Base-by-base conservation (phyloP, 2,888 invertebrate species). In the Leptinotarsa juncta region DNA sequence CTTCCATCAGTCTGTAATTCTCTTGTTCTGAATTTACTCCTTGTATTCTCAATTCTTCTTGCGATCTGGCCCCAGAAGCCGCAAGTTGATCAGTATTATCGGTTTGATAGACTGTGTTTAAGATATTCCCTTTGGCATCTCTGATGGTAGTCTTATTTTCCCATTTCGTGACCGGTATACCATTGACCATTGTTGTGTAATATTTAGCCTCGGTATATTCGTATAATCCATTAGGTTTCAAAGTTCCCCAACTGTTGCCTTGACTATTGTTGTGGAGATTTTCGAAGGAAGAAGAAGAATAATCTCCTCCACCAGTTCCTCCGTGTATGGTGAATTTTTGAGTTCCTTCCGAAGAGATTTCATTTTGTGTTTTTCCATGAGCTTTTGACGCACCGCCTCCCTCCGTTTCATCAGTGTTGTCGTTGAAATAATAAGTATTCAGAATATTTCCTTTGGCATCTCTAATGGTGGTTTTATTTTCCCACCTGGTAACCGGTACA, bases 401-500 rank as follows among this genome's bases (percentile, higher is more conserved):
- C 18, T 4, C 20, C 3, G 15, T 23, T 49, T 73, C 60, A 3
- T 60, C 70, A 10, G 67, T 77, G 50, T 76, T 70, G 18, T 72
- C 78, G 67, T 80, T 76, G 32, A 73, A 76, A 26, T 79, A 79
- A 51, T 67, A 79, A 20, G 82, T 82, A 51, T 78, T 81, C 14
- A 84, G 23, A 50, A 84, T 78, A 65, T 82, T 83, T 16, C 84
- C 84, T 7, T 74, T 74, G 14, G 82, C 77, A 67, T 84, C 84
- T 66, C 77, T 78, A n/a, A 83, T 77, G 3, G 80, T 83, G 3
- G 83, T 83, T 12, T 80, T 79, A 62, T 84, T 84, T 5, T 79
- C 78, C 80, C 81, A 83, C 49, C 73, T 80, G 1, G 76, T 81
- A 0, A 80, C 75, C 18, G 80, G 79, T 67, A 77, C 66, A 4